Base-by-base conservation (phyloP, 2,888 invertebrate genomes). In the Slavum lentiscoides region DNA sequence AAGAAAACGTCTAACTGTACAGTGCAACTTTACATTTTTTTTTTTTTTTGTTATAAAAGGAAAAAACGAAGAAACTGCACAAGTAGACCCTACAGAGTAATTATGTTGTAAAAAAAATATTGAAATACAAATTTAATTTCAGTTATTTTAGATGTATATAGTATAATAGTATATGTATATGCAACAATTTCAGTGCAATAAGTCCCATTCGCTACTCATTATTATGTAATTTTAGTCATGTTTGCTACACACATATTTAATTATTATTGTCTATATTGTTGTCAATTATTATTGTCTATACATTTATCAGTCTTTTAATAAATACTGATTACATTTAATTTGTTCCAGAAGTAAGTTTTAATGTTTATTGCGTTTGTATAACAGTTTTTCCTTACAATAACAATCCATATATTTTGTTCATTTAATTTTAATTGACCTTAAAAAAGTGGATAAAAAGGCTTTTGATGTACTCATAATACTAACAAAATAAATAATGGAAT, bases 381-480 rank as follows among this genome's bases (percentile, higher is more conserved):
- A 21, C 53, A n/a, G 4, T 19, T 55, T 19, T 19, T 0, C 19
- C 55, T 75, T 37, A n/a, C 9, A 39, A 37, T 17, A 39, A 37
- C 9, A 64, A 55, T n/a, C 13, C 13, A 55, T 58, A 68, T 68
- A 30, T 30, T 30, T 75, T 75, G 13, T 67, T 39, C 19, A 53
- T 21, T 11, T 23, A 76, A 58, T 23, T 21, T 11, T 23, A 76
- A 58, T 23, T n/a, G 39, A 49, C 59, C 39, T 59, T 43, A 39
- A 68, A 62, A 70, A 58, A 23, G 76, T 76, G 55, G 62, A 23
- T 59, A 58, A 43, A 76, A 49, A 68, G 37, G 39, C 5, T 17
- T 21, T 39, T 39, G 7, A 11, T 39, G 30, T 30, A 4, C 30
- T 30, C 30, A 59, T 59, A 68, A 68, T 55, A 61, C 37, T 58